Evolutionary conservation across 30 jellyfish, hydroid and myxozoan species (phyloP).

Genomic region (Sanderia malayensis): DNA sequence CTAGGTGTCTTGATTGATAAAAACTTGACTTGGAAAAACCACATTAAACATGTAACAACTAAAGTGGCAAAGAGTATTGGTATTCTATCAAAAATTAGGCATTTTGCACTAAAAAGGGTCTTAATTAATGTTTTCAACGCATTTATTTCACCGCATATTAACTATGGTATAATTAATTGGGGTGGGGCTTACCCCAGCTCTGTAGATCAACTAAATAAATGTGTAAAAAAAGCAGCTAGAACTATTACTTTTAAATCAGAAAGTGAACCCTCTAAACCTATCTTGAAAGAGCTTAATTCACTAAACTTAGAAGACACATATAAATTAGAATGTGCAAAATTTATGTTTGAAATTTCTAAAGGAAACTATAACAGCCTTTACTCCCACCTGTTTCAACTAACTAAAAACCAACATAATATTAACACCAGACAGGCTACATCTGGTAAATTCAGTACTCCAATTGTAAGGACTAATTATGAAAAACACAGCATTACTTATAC

Average conservation of each 20-base stretch:
- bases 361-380: conserved; percentile 16
- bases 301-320: conserved; percentile 41
- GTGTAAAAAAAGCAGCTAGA: conserved; percentile 27
- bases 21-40: conserved; percentile 24
- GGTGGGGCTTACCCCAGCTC: conserved; percentile 12
- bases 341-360: conserved; percentile 23
- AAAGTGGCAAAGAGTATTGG: conserved; percentile 20
- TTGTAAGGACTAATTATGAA: conserved; percentile 2
- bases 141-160: conserved; percentile 16
- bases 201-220: conserved; percentile 2
- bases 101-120: conserved; percentile 14
- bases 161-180: conserved; percentile 19
- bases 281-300: conserved; percentile 24
- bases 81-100: conserved; percentile 16
- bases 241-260: conserved; percentile 10
- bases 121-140: conserved; percentile 17
- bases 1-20: conserved; percentile 25
- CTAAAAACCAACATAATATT: conserved; percentile 18
- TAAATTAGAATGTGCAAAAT: conserved; percentile 29
- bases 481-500: conserved; percentile 4
- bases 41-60: conserved; percentile 25
- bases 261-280: conserved; percentile 22
- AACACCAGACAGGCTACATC: conserved; percentile 31
- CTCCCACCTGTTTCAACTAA: conserved; percentile 8
- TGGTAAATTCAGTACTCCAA: conserved; percentile 28